Conservation (phyloP, 2,797 vertebrate species). For the Uromys caudimaculatus region DNA sequence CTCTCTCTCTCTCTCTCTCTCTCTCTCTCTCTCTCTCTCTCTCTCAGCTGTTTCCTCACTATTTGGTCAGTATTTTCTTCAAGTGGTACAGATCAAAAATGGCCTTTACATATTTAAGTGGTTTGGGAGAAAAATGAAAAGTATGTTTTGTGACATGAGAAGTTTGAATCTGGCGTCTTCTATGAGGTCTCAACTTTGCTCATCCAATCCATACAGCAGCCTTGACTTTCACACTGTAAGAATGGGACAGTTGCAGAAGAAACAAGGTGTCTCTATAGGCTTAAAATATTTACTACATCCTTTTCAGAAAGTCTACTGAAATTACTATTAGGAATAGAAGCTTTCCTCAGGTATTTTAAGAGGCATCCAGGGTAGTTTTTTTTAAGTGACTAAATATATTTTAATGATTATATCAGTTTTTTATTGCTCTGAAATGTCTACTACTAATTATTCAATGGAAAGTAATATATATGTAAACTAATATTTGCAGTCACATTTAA, state of each 20-base stretch:
- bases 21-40: background rate
- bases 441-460: background rate
- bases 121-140: background rate
- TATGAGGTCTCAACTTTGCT: background rate
- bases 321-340: background rate
- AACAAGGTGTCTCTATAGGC: background rate
- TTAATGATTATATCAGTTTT: background rate
- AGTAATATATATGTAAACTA: background rate
- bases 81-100: background rate
- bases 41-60: background rate
- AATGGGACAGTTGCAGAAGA: background rate
- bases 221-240: background rate
- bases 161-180: background rate
- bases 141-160: background rate
- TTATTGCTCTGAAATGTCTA: background rate
- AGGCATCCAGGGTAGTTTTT: background rate
- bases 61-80: background rate
- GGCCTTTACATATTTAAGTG: conserved; percentile 33
- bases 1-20: too few species aligned
- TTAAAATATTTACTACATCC: background rate
- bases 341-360: background rate
- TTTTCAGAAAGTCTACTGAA: background rate
- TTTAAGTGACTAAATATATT: background rate
- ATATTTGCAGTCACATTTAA: background rate
- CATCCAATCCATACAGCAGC: background rate